Evolutionary conservation across 1,140 invertebrate species (phyloP).

Genomic region (Chironomus striatipennis): DNA sequence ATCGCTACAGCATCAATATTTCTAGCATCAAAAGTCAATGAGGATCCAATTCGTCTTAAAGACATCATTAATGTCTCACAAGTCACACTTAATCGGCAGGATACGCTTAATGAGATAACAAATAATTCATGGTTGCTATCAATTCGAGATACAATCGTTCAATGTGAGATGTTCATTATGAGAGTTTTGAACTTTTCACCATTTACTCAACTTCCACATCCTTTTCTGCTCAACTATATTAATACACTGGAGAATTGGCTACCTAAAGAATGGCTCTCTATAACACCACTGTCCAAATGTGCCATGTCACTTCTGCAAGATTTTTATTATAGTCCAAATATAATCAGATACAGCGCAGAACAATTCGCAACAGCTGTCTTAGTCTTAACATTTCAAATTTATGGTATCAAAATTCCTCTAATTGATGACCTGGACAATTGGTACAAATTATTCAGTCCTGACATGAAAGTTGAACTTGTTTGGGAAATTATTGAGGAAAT

Average conservation of each 20-base stretch:
- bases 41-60: background rate
- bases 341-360: background rate
- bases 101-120: background rate
- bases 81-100: background rate
- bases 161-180: constrained; percentile 4
- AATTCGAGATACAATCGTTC: background rate
- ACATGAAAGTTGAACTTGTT: background rate
- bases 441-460: background rate
- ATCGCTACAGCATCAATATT: background rate
- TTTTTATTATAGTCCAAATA: background rate
- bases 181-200: background rate
- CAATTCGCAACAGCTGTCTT: background rate
- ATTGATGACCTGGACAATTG: background rate
- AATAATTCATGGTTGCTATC: background rate
- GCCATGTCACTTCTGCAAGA: background rate
- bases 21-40: constrained; percentile 1
- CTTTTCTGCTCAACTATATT: background rate
- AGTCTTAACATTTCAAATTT: background rate
- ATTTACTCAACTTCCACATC: background rate
- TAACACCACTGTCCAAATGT: background rate
- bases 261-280: background rate
- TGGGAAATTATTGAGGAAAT: constrained; percentile 15
- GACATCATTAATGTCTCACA: background rate
- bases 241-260: constrained; percentile 9
- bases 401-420: background rate